Conservation (phyloP, 1,140 invertebrate genomes). For the Drosophila ananassae region DNA sequence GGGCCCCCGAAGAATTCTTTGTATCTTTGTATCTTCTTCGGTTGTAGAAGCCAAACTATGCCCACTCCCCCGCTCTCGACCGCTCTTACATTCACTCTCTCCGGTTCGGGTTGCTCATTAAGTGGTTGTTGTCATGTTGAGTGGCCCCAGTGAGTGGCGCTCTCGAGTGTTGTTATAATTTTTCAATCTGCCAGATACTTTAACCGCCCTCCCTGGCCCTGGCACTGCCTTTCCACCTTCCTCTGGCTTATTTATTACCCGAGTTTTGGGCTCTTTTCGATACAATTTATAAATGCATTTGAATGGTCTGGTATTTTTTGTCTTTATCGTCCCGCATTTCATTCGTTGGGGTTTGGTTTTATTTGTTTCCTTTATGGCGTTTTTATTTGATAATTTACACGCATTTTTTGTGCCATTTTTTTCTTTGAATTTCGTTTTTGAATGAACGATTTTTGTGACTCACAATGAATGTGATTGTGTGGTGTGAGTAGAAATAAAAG, state of each 20-base stretch:
- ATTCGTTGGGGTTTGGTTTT: conserved; percentile 24
- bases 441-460: conserved; percentile 54
- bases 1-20: conserved; percentile 20
- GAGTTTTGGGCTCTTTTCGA: conserved; percentile 56
- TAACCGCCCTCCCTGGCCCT: not conserved
- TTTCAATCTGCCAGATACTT: conserved; percentile 69
- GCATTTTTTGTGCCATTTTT: conserved; percentile 51
- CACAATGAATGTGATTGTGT: conserved; percentile 18
- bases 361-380: conserved; percentile 51
- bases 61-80: conserved; percentile 4
- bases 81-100: conserved; percentile 1
- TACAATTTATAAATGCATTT: conserved; percentile 70
- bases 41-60: conserved; percentile 9
- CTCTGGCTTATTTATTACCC: conserved; percentile 61
- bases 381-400: conserved; percentile 72
- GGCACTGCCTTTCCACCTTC: not conserved
- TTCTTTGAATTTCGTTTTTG: conserved; percentile 12
- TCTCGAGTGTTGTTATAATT: conserved; percentile 73
- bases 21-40: conserved; percentile 7
- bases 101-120: conserved; percentile 39
- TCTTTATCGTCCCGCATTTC: conserved; percentile 67
- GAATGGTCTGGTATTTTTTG: conserved; percentile 46
- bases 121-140: conserved; percentile 59
- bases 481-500: not conserved
- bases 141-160: conserved; percentile 68